Conservation (phyloP, 2,888 invertebrate genomes). For the Callinectes sapidus region DNA sequence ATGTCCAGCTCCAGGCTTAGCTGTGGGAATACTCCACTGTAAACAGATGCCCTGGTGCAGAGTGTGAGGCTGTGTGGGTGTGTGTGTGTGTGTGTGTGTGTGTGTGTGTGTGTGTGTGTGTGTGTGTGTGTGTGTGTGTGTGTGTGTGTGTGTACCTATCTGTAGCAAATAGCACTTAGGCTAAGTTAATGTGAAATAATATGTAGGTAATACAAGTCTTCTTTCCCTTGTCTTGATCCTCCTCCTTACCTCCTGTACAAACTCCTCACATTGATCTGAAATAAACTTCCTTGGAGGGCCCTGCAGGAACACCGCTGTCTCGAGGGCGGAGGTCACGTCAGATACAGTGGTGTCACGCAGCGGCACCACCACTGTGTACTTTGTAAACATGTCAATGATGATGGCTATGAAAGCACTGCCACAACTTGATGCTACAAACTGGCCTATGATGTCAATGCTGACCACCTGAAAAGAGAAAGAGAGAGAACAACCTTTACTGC, state of each 20-base stretch:
- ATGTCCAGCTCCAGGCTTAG: constrained; percentile 47
- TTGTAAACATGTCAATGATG: constrained; percentile 65
- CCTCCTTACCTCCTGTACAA: constrained; percentile 52
- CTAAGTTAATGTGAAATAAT: too few relatives aligned
- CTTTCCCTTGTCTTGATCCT: neutral
- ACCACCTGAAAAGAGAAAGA: constrained; percentile 47
- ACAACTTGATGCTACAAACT: constrained; percentile 49
- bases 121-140: too few relatives aligned
- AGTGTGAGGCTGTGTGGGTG: neutral
- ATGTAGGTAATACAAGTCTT: too few relatives aligned
- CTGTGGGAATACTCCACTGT: neutral
- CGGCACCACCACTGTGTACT: constrained; percentile 58
- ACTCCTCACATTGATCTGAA: constrained; percentile 61
- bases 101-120: too few relatives aligned
- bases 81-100: too few relatives aligned
- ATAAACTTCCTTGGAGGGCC: constrained; percentile 61
- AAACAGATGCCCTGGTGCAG: neutral
- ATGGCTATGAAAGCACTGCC: constrained; percentile 59
- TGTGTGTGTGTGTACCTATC: too few relatives aligned
- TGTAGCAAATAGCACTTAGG: too few relatives aligned
- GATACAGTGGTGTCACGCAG: constrained; percentile 55
- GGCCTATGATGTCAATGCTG: constrained; percentile 65
- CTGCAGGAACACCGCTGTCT: constrained; percentile 51
- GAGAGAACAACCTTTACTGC: neutral
- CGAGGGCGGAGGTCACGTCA: constrained; percentile 53